phyloP scores from a whole-genome alignment of 2,113 vertebrate genomes.

The Phainopepla nitens region DNA sequence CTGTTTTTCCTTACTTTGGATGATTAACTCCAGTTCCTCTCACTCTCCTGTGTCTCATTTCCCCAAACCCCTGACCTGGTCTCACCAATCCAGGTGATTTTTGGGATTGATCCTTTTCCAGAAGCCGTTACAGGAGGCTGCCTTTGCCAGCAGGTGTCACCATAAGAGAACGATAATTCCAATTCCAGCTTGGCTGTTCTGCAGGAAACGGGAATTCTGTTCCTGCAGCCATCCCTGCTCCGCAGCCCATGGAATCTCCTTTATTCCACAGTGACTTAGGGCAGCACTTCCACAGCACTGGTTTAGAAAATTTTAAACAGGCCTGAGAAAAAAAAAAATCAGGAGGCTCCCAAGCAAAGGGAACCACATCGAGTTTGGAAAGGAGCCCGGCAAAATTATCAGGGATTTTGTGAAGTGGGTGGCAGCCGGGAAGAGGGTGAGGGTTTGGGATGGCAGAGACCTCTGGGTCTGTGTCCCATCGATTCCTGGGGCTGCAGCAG shows the following conservation, averaged over 20 bases:
- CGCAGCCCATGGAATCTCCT: background rate
- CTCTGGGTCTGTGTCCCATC: background rate
- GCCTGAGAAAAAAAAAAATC: background rate
- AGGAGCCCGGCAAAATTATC: background rate
- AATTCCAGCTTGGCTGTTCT: background rate
- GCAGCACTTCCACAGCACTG: no score
- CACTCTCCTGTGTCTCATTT: background rate
- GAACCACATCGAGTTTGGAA: background rate
- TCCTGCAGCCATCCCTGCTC: background rate
- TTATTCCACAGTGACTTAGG: background rate
- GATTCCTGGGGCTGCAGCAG: background rate
- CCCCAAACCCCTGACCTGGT: background rate
- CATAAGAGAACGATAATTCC: constrained; percentile 30
- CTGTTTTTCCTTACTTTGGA: background rate
- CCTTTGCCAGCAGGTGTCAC: constrained; percentile 59
- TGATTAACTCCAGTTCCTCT: background rate
- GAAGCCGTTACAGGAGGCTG: background rate
- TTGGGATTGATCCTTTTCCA: background rate
- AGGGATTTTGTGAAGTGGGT: background rate
- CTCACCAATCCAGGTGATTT: background rate
- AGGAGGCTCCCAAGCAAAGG: background rate
- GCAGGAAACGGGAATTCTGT: background rate
- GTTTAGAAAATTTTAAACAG: background rate
- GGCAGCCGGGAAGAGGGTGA: background rate
- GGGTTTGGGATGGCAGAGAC: background rate